These are phyloP conservation scores for Xiphophorus hellerii DNA, from an alignment of 2,113 vertebrate species.

Conservation along the genomic window DNA sequence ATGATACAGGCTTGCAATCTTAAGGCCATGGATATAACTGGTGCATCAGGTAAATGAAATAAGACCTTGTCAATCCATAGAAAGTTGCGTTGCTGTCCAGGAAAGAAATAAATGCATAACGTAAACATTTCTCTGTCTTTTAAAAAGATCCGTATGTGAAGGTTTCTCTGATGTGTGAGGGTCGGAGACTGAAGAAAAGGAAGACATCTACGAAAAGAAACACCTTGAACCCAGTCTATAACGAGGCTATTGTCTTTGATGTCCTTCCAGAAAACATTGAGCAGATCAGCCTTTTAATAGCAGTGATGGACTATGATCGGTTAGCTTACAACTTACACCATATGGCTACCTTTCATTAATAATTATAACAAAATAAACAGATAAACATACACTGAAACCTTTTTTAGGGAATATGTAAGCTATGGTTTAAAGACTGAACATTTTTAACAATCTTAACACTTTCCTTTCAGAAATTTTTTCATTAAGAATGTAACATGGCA, in stretches of 20 bases:
- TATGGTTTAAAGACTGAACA: background rate
- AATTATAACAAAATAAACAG: conserved; percentile 1
- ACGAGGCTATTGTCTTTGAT: conserved; percentile 99
- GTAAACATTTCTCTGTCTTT: background rate
- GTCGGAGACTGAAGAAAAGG: conserved; percentile 95
- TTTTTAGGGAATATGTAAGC: background rate
- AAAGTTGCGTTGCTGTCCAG: background rate
- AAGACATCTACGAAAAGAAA: conserved; percentile 99
- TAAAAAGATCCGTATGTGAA: conserved; percentile 96
- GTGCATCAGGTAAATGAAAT: conserved; percentile 89
- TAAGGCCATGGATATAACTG: conserved; percentile 99
- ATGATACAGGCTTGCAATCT: conserved; percentile 98
- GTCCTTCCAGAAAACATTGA: conserved; percentile 97
- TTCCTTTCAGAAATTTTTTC: background rate
- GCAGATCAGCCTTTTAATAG: conserved; percentile 96
- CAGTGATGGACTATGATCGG: conserved; percentile 99
- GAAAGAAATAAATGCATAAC: conserved; percentile 12
- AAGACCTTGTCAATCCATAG: background rate
- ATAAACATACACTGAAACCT: conserved; percentile 1
- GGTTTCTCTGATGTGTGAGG: conserved; percentile 97
- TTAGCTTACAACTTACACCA: conserved; percentile 72
- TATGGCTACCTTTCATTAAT: background rate
- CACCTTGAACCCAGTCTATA: conserved; percentile 97
- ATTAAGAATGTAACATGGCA: background rate
- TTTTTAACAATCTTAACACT: conserved; percentile 8